These are phyloP conservation scores for Mythimna loreyi DNA, from an alignment of 2,888 invertebrate genomes.

Conservation along the genomic window DNA sequence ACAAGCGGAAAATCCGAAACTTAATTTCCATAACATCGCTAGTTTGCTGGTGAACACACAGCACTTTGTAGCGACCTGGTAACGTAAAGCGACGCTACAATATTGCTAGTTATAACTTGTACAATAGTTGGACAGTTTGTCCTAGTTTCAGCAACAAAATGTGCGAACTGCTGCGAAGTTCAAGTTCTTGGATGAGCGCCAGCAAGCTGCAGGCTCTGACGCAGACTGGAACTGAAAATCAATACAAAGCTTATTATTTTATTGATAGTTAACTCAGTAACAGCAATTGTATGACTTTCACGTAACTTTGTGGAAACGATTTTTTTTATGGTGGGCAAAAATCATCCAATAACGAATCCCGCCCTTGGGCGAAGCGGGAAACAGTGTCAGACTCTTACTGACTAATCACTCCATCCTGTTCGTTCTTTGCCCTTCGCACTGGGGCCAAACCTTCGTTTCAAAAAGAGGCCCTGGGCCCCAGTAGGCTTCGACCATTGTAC, in stretches of 20 bases:
- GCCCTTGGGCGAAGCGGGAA: no score
- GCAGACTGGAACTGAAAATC: conserved; percentile 2
- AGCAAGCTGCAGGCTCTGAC: conserved; percentile 20
- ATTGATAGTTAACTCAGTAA: neutral
- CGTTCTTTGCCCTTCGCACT: no score
- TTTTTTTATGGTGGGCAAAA: no score
- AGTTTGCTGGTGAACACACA: neutral
- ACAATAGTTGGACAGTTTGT: neutral
- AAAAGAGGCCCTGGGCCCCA: no score
- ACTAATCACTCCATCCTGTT: no score
- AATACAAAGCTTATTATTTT: neutral
- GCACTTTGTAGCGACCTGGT: neutral
- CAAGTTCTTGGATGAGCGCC: conserved; percentile 35
- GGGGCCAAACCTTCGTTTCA: no score
- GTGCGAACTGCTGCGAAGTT: conserved; percentile 26
- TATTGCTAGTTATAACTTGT: neutral
- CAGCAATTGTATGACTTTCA: neutral
- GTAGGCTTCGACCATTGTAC: no score
- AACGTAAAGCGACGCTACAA: neutral
- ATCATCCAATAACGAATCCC: no score
- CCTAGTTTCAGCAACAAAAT: conserved; percentile 21
- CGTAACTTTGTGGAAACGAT: no score
- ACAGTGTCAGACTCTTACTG: no score
- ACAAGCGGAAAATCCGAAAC: no score
- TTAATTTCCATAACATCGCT: no score